Evolutionary conservation across 2,888 invertebrate genomes (phyloP).

Genomic region (Leistus spinibarbis): DNA sequence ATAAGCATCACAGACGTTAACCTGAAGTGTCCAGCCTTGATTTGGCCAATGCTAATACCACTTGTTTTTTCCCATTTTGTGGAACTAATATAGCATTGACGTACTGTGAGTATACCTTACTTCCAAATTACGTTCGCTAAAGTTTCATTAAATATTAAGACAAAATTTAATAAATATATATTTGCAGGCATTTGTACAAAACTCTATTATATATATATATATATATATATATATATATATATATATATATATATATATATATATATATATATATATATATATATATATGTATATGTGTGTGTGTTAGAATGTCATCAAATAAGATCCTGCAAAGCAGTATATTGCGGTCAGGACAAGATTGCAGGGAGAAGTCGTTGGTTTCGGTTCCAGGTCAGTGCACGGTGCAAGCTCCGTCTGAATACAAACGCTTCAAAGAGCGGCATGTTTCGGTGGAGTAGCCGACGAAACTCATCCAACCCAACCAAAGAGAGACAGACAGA

Average conservation of each 20-base stretch:
- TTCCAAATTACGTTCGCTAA: too few species aligned
- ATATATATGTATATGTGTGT: too few species aligned
- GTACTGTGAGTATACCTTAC: too few species aligned
- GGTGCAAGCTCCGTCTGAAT: background rate
- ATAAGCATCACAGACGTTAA: too few species aligned
- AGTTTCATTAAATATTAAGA: too few species aligned
- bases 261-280: background rate
- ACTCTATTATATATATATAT: too few species aligned
- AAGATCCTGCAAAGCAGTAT: background rate
- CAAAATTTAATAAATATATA: too few species aligned
- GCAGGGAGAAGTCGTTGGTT: background rate
- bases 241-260: background rate
- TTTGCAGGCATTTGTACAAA: too few species aligned
- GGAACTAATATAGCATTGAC: too few species aligned
- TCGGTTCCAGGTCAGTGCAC: slow-evolving; percentile 4
- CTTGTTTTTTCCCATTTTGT: too few species aligned
- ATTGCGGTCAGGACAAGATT: background rate
- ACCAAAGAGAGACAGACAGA: background rate
- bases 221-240: background rate
- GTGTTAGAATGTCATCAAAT: too few species aligned
- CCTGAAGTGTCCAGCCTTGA: background rate
- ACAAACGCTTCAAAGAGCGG: background rate
- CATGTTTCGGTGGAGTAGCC: background rate
- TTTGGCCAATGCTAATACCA: background rate
- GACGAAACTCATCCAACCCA: background rate